Conservation (phyloP, 2,113 vertebrate species). For the Pelodiscus sinensis region DNA sequence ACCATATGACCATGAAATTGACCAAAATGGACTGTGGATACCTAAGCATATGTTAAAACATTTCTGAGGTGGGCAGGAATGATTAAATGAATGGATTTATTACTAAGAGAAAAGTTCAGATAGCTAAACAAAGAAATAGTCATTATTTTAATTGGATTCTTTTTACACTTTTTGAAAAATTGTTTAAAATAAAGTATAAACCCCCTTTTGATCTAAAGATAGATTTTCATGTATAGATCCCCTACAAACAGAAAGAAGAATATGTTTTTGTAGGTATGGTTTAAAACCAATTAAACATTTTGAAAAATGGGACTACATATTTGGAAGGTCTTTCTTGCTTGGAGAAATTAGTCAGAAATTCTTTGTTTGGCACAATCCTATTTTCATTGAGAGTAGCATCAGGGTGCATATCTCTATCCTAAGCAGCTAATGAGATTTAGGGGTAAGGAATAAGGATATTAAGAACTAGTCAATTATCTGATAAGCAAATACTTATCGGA, state of each 20-base stretch:
- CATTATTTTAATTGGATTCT: neutral
- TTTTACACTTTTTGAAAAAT: neutral
- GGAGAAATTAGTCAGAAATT: neutral
- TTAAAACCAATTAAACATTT: accelerated
- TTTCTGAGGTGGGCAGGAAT: neutral
- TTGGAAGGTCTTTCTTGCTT: neutral
- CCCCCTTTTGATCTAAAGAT: neutral
- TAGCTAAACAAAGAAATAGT: too few relatives aligned
- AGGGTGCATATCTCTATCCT: neutral
- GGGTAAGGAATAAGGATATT: neutral
- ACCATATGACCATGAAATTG: too few relatives aligned
- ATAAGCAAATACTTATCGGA: too few relatives aligned
- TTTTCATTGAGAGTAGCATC: neutral
- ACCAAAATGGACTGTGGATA: too few relatives aligned
- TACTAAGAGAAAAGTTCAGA: neutral
- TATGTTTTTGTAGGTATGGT: accelerated
- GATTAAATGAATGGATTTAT: neutral
- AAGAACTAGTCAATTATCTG: too few relatives aligned
- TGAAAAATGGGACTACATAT: neutral
- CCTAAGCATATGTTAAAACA: neutral
- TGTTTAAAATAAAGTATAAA: neutral
- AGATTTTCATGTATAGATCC: neutral
- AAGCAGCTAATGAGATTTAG: neutral
- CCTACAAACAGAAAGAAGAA: neutral
- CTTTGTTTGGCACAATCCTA: neutral